phyloP scores from a whole-genome alignment of 2,888 invertebrate genomes.

The Torymus tubicola region DNA sequence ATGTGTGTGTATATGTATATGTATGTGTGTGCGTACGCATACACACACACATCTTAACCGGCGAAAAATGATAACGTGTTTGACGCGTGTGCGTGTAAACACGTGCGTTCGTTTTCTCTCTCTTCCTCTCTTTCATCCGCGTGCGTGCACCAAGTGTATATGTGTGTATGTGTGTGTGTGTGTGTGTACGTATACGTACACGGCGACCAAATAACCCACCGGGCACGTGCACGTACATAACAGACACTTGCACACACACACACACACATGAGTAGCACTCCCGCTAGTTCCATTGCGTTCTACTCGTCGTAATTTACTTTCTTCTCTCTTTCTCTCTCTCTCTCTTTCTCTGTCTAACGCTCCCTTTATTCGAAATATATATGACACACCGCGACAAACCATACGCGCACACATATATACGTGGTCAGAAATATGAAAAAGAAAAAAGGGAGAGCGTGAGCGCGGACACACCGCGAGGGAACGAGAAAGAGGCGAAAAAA shows the following conservation, averaged over 20 bases:
- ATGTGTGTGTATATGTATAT: no score
- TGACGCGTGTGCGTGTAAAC: no score
- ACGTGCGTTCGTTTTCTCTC: background rate
- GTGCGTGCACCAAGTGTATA: conserved; percentile 32
- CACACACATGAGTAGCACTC: conserved; percentile 14
- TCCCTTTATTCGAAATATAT: no score
- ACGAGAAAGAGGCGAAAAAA: no score
- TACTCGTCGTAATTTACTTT: conserved; percentile 18
- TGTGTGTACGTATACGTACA: conserved; percentile 37
- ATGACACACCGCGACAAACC: no score
- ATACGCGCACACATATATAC: no score
- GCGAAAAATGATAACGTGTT: no score
- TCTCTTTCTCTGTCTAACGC: conserved; percentile 6
- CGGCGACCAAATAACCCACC: conserved; percentile 43
- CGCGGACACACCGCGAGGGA: background rate
- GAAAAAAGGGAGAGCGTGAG: background rate
- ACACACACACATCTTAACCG: no score
- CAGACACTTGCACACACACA: background rate
- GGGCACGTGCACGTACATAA: conserved; percentile 41
- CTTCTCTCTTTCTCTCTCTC: conserved; percentile 1
- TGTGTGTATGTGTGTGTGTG: conserved; percentile 45
- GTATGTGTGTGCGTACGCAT: no score
- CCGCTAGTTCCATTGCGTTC: conserved; percentile 29
- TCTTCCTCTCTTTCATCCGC: background rate
- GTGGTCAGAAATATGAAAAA: no score